These are phyloP conservation scores for Pangasius macronema DNA, from an alignment of 2,797 vertebrate species.

Conservation along the genomic window DNA sequence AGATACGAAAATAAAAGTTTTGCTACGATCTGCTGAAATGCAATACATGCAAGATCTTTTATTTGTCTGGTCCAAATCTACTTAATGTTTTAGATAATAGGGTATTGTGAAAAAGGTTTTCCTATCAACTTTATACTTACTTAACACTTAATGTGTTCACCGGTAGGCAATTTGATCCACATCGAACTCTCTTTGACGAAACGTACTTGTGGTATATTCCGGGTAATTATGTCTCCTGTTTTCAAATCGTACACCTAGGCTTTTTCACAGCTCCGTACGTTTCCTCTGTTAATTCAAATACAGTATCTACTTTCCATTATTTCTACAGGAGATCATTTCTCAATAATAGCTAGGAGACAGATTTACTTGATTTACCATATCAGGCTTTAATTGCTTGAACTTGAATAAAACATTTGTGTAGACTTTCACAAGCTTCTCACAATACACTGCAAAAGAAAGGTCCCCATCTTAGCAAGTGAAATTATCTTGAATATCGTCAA, in stretches of 20 bases:
- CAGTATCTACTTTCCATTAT: too few relatives aligned
- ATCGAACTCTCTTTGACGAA: too few relatives aligned
- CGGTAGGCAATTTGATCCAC: too few relatives aligned
- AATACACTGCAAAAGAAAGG: too few relatives aligned
- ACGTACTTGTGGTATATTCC: too few relatives aligned
- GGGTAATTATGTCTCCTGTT: too few relatives aligned
- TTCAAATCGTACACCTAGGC: too few relatives aligned
- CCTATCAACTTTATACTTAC: background rate
- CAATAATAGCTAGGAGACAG: background rate
- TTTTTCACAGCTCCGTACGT: background rate
- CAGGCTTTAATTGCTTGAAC: background rate
- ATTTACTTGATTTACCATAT: background rate
- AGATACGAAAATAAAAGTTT: background rate
- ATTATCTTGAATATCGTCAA: too few relatives aligned
- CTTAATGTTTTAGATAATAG: background rate
- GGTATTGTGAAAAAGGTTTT: background rate
- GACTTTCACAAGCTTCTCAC: too few relatives aligned
- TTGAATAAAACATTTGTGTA: background rate
- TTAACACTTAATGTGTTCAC: slow-evolving; percentile 2
- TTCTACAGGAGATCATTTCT: background rate
- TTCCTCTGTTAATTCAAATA: too few relatives aligned
- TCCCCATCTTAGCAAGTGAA: too few relatives aligned
- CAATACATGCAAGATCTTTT: background rate
- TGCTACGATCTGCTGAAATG: background rate
- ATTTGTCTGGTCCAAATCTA: background rate